A percentile compares a stretch with the other conserved stretches of the same genome.
phyloP scores from a whole-genome alignment of 2,888 invertebrate species.

The Zygaena filipendulae region DNA sequence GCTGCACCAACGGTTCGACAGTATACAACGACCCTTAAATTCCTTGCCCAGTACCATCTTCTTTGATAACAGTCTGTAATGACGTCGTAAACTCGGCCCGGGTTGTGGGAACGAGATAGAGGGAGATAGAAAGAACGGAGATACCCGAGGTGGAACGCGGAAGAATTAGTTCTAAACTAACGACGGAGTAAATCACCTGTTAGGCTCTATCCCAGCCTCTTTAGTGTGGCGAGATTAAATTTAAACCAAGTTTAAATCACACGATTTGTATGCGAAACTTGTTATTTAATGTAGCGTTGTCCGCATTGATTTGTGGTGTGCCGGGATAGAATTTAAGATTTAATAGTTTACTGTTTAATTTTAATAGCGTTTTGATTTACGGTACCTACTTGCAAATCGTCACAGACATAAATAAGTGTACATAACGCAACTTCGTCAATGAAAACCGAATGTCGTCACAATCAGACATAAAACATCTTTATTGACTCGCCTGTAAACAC shows the following conservation, averaged over 20 bases:
- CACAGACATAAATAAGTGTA: too few relatives aligned
- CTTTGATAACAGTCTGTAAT: conserved; percentile 51
- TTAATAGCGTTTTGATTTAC: conserved; percentile 5
- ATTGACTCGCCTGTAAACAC: too few relatives aligned
- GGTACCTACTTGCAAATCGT: too few relatives aligned
- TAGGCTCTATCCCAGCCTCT: conserved; percentile 29
- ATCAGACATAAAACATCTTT: too few relatives aligned
- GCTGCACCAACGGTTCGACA: too few relatives aligned
- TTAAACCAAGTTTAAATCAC: conserved; percentile 39
- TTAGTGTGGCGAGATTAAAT: conserved; percentile 39
- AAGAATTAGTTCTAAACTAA: conserved; percentile 56
- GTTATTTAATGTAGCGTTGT: conserved; percentile 8
- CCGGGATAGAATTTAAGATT: too few relatives aligned
- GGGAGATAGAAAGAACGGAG: conserved; percentile 35
- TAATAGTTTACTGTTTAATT: conserved; percentile 1
- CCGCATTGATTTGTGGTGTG: conserved; percentile 4
- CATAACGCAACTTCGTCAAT: too few relatives aligned
- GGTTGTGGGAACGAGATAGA: conserved; percentile 23
- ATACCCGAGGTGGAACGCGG: conserved; percentile 49
- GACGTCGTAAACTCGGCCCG: conserved; percentile 53
- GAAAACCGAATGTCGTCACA: too few relatives aligned
- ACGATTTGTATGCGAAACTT: conserved; percentile 25
- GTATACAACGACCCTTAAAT: too few relatives aligned
- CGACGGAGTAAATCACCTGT: conserved; percentile 57
- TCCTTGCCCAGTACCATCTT: conserved; percentile 6